Conservation (phyloP, 2,797 vertebrate genomes). For the Basileuterus tristriatus region DNA sequence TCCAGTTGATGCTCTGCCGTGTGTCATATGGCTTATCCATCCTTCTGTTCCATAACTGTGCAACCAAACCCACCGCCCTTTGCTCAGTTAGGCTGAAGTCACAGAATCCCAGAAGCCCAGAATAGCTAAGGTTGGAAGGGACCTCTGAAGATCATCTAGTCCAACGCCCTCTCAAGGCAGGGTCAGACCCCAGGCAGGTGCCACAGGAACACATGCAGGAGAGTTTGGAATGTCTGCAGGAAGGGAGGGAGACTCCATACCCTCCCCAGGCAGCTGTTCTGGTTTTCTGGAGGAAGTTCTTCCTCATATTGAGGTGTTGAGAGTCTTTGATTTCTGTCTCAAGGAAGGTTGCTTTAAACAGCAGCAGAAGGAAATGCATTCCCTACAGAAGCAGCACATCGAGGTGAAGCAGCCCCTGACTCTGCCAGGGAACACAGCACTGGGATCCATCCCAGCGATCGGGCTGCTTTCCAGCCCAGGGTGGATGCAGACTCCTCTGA, state of each 20-base stretch:
- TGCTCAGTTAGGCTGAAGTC: not conserved
- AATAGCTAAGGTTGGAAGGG: not conserved
- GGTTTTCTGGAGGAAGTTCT: not conserved
- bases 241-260: not conserved
- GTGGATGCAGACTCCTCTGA: not conserved
- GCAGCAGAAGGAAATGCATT: not conserved
- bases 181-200: not conserved
- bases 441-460: not conserved
- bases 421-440: not conserved
- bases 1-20: not conserved
- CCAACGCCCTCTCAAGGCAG: not conserved
- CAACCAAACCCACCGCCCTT: not conserved
- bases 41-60: not conserved
- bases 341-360: not conserved
- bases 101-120: not conserved
- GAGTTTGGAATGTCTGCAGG: not conserved
- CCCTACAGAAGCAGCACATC: accelerated
- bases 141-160: not conserved
- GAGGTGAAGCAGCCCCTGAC: not conserved
- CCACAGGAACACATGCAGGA: not conserved
- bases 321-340: not conserved
- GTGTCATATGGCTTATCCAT: accelerated
- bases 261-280: not conserved
- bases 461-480: not conserved
- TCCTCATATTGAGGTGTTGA: not conserved